A percentile compares a stretch with the other conserved stretches of the same genome.
These are phyloP conservation scores for Planiliza haematocheilus DNA, from an alignment of 2,113 vertebrate genomes.

Conservation along the genomic window DNA sequence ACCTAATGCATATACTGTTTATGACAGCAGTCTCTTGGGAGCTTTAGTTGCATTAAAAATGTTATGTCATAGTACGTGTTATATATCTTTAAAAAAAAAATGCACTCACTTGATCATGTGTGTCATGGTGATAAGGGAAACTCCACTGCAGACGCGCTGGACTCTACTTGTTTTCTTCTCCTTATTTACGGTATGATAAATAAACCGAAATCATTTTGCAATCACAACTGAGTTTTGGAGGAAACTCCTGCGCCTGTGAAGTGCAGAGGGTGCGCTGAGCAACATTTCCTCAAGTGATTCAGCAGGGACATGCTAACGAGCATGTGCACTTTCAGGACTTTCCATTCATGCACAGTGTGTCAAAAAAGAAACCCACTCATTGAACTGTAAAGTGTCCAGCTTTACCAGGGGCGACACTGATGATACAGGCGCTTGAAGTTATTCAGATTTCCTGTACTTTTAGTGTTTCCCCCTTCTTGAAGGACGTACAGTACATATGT, in stretches of 20 bases:
- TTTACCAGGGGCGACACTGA: no score
- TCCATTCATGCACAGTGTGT: conserved; percentile 12
- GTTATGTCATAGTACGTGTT: not conserved
- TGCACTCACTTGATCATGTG: not conserved
- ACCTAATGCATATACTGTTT: not conserved
- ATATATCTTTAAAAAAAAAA: conserved; percentile 10
- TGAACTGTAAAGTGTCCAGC: not conserved
- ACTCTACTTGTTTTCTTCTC: not conserved
- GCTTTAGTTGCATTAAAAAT: not conserved
- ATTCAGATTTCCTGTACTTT: no score
- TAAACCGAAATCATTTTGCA: conserved; percentile 30
- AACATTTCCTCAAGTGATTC: conserved; percentile 30
- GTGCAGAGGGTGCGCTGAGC: not conserved
- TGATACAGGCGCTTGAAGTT: no score
- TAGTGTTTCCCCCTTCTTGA: no score
- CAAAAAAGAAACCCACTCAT: conserved; percentile 28
- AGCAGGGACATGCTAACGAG: not conserved
- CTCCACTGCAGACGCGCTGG: conserved; percentile 29
- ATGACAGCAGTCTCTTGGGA: not conserved
- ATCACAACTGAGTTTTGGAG: conserved; percentile 23
- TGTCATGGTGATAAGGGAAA: conserved; percentile 36
- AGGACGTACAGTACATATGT: no score
- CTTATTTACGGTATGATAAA: conserved; percentile 12
- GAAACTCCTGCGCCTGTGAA: conserved; percentile 46
- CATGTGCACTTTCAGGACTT: conserved; percentile 36